Base-by-base conservation (phyloP, 2,888 invertebrate species). In the Agrotis ipsilon region DNA sequence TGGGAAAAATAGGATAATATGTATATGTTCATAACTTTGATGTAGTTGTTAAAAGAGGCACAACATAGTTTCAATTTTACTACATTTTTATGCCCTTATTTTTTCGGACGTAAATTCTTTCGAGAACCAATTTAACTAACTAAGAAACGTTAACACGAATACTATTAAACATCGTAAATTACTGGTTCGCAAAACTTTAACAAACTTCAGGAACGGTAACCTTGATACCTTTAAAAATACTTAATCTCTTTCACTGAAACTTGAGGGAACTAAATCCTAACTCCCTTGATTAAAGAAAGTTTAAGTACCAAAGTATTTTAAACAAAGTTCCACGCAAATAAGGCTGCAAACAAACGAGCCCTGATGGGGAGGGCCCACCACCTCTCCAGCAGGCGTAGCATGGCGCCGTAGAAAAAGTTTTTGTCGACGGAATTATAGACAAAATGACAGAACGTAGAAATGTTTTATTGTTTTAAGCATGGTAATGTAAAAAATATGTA, bases 241-340 rank as follows among this genome's bases (percentile, higher is more conserved):
- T 65, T 74, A 66, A 57, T 57, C 75, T 74, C 43, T 45, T 54
- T 39, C 71, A 43, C 4, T 18, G 16, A 55, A 71, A 71, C 46
- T 54, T 72, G 43, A 4, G 48, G 18, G 5, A 74, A 57, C 51
- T 51, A 58, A 66, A 66, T 74, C 46, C 18, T 74, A 51, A 66
- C 24, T 52, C 63, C 46, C 18, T 66, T 66, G 58, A 75, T 66
- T 68, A 64, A 65, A 61, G 51, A 24, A 54, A 65, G 57, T 68
- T 81, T 59, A 59, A 73, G 16, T 64, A 55, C 46, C 70, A 52
- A 71, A 73, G 74, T 64, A 59, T 57, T 61, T 73, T 13, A 24
- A 72, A 54, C 46, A 62, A 32, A 51, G 55, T 60, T 68, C 11
- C 11, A 67, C 11, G 27, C 45, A 57, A 64, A 70, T 65, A 72